These are phyloP conservation scores for Aspidoscelis tigris DNA, from an alignment of 2,113 vertebrate species.

Conservation along the genomic window DNA sequence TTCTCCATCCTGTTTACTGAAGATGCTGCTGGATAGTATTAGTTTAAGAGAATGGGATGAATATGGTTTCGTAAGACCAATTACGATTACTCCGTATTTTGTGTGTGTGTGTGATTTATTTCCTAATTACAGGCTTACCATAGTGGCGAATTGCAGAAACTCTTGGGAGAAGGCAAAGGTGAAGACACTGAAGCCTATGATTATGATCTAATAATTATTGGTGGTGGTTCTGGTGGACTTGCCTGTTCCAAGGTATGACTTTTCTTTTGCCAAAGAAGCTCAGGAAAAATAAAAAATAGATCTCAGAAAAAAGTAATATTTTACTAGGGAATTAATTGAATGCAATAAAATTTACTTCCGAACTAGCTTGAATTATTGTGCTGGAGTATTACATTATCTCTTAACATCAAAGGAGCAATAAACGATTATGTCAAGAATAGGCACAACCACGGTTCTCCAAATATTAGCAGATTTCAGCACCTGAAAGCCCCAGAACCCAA, in stretches of 20 bases:
- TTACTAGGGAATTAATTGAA: background rate
- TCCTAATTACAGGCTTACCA: slow-evolving; percentile 80
- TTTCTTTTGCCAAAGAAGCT: background rate
- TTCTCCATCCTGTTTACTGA: background rate
- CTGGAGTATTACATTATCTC: background rate
- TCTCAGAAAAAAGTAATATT: background rate
- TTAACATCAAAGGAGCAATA: no score
- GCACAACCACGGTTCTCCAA: background rate
- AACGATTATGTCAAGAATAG: background rate
- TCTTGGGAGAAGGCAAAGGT: slow-evolving; percentile 74
- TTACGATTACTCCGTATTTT: background rate
- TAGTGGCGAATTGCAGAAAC: slow-evolving; percentile 86
- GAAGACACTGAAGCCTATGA: slow-evolving; percentile 76
- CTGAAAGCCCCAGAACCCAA: background rate
- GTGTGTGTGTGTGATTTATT: background rate
- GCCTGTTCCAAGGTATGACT: slow-evolving; percentile 91
- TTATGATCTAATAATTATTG: slow-evolving; percentile 93
- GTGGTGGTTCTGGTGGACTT: slow-evolving; percentile 95
- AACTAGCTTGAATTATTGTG: background rate
- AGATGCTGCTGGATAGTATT: background rate
- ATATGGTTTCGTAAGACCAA: background rate
- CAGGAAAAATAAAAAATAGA: background rate
- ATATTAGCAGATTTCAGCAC: background rate
- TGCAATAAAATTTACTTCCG: background rate
- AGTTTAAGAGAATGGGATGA: background rate